A percentile compares a stretch with the other conserved stretches of the same genome.
Conservation (phyloP, 1,140 invertebrate species). For the Capitella teleta region DNA sequence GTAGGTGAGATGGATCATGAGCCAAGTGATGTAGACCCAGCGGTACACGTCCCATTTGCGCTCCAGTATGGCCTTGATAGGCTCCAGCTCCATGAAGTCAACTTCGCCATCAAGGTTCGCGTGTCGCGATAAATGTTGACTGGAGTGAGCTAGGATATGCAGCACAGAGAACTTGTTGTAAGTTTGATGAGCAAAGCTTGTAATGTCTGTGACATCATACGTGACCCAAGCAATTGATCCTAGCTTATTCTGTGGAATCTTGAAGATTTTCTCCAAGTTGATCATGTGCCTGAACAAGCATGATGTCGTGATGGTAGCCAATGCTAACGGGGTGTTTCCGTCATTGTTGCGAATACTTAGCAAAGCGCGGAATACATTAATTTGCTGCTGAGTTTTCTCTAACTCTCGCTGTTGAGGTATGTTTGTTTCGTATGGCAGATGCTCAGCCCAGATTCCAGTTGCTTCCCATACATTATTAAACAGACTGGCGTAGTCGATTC, state of each 20-base stretch:
- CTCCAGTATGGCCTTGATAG: slow-evolving; percentile 3
- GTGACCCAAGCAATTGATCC: slow-evolving; percentile 11
- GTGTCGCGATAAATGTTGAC: slow-evolving; percentile 4
- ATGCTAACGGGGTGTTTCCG: slow-evolving; percentile 9
- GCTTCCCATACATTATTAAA: slow-evolving; percentile 8
- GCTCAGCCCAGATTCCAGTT: slow-evolving; percentile 1
- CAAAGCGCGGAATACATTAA: slow-evolving; percentile 1
- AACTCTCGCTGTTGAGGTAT: slow-evolving; percentile 5
- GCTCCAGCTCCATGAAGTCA: slow-evolving; percentile 12
- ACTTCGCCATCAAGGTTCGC: slow-evolving; percentile 3
- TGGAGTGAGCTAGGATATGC: slow-evolving; percentile 8
- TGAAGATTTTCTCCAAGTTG: slow-evolving; percentile 11
- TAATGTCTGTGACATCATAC: slow-evolving; percentile 11
- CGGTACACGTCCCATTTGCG: slow-evolving; percentile 8
- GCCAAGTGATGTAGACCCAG: slow-evolving; percentile 9
- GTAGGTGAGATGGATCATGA: slow-evolving; percentile 3
- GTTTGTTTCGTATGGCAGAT: slow-evolving; percentile 6
- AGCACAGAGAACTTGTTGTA: slow-evolving; percentile 13
- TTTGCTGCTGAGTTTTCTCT: slow-evolving; percentile 3
- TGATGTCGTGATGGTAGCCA: slow-evolving; percentile 3
- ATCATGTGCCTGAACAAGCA: slow-evolving; percentile 3
- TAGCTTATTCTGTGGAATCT: slow-evolving; percentile 11
- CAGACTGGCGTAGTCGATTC: slow-evolving; percentile 7
- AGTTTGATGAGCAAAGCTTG: slow-evolving; percentile 4
- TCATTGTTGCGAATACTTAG: slow-evolving; percentile 9